Percentiles rank a stretch among this genome's conserved stretches.
phyloP scores from a whole-genome alignment of 1,140 invertebrate species.

The Meteorus sp. region DNA sequence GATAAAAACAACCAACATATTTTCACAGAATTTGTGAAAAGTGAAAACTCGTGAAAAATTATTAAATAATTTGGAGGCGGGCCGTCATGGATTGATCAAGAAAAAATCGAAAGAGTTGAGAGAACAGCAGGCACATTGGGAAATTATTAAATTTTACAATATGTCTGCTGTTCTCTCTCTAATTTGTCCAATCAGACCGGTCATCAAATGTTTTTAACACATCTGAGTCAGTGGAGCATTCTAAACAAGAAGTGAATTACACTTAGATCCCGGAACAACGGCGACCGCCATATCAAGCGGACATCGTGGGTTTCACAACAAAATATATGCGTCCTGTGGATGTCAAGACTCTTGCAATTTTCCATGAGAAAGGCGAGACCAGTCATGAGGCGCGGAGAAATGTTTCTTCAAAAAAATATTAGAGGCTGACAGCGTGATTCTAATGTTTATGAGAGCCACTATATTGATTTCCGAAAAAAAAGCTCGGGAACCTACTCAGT shows the following conservation, averaged over 20 bases:
- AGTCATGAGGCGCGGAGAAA: slow-evolving; percentile 39
- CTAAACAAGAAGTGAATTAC: background rate
- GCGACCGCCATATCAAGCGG: slow-evolving; percentile 30
- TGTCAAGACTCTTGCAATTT: slow-evolving; percentile 27
- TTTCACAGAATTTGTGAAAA: slow-evolving; percentile 31
- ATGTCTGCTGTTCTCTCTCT: too few relatives aligned
- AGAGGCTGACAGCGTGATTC: slow-evolving; percentile 38
- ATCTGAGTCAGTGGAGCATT: background rate
- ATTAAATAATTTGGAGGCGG: slow-evolving; percentile 34
- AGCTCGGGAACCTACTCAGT: slow-evolving; percentile 5
- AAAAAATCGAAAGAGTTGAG: slow-evolving; percentile 19
- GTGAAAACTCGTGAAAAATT: slow-evolving; percentile 38
- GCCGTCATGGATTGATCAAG: background rate
- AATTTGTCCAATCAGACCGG: background rate
- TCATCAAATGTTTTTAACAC: background rate
- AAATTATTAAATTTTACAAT: background rate
- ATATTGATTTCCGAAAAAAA: background rate
- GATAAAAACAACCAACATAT: slow-evolving; percentile 41
- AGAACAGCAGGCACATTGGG: background rate
- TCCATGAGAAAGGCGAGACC: slow-evolving; percentile 33
- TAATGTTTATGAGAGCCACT: slow-evolving; percentile 36
- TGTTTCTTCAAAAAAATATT: slow-evolving; percentile 38
- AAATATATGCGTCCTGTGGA: slow-evolving; percentile 40
- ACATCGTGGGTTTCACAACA: slow-evolving; percentile 25
- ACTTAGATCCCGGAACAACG: slow-evolving; percentile 23